phyloP scores from a whole-genome alignment of 2,797 vertebrate genomes.

The Poliocrania exsul region DNA sequence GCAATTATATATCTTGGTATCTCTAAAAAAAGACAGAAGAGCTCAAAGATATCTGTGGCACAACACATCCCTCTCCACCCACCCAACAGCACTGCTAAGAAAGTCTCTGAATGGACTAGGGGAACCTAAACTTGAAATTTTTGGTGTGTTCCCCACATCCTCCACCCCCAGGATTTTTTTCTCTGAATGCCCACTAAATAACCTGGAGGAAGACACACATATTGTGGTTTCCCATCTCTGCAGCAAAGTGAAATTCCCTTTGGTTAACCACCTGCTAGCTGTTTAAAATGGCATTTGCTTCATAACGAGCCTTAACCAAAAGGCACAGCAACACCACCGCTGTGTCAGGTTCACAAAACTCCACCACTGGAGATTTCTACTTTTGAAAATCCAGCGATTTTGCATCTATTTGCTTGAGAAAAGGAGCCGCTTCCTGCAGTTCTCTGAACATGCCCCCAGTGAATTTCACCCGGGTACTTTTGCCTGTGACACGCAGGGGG shows the following conservation, averaged over 20 bases:
- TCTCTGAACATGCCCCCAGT: not conserved
- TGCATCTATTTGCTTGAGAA: not conserved
- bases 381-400: not conserved
- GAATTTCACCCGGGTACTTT: not conserved
- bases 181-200: constrained; percentile 54
- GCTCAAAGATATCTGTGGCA: not conserved
- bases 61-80: not conserved
- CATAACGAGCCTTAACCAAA: not conserved
- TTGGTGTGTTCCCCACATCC: not conserved
- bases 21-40: not conserved
- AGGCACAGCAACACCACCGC: not conserved
- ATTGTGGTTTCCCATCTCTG: constrained; percentile 31
- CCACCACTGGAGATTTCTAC: not conserved
- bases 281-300: not conserved
- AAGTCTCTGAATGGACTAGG: not conserved
- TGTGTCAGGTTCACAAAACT: not conserved
- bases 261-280: constrained; percentile 43
- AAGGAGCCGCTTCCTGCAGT: not conserved
- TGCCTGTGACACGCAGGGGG: not conserved
- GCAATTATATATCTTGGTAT: rapidly evolving
- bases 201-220: constrained; percentile 1
- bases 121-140: not conserved
- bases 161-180: constrained; percentile 25
- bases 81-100: not conserved
- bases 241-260: constrained; percentile 60